phyloP scores from a whole-genome alignment of 2,888 invertebrate genomes.

The Thalpophila matura region DNA sequence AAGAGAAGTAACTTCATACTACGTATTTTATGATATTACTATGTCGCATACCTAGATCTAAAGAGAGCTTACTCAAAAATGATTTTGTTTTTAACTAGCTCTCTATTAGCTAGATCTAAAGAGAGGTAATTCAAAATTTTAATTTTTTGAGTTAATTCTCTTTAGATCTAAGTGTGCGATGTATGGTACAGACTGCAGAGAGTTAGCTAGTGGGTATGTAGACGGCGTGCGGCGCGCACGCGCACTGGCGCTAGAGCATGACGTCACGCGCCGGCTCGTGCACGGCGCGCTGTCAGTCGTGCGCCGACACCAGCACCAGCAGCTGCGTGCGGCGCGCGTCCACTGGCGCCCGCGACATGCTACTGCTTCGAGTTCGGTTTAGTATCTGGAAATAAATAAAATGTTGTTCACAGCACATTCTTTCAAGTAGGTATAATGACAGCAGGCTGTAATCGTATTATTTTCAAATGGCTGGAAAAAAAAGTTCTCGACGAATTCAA shows the following conservation, averaged over 20 bases:
- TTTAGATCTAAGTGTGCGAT: too few relatives aligned
- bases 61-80: too few relatives aligned
- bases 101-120: too few relatives aligned
- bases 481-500: too few relatives aligned
- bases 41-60: too few relatives aligned
- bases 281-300: slow-evolving; percentile 82
- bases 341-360: slow-evolving; percentile 71
- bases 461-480: too few relatives aligned
- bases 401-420: too few relatives aligned
- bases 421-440: neutral
- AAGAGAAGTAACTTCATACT: too few relatives aligned
- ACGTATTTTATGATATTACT: too few relatives aligned
- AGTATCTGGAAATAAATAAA: slow-evolving; percentile 73
- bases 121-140: too few relatives aligned
- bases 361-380: slow-evolving; percentile 82
- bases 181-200: neutral
- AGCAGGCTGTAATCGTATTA: neutral
- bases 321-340: slow-evolving; percentile 82
- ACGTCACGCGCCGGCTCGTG: slow-evolving; percentile 79
- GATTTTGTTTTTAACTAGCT: too few relatives aligned
- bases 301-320: slow-evolving; percentile 77
- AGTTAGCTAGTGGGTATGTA: slow-evolving; percentile 33
- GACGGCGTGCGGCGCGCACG: slow-evolving; percentile 58
- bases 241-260: slow-evolving; percentile 80
- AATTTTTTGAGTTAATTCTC: too few relatives aligned